A percentile compares a stretch with the other conserved stretches of the same genome.
Conservation (phyloP, 1,140 invertebrate genomes). For the Monomorium pharaonis region DNA sequence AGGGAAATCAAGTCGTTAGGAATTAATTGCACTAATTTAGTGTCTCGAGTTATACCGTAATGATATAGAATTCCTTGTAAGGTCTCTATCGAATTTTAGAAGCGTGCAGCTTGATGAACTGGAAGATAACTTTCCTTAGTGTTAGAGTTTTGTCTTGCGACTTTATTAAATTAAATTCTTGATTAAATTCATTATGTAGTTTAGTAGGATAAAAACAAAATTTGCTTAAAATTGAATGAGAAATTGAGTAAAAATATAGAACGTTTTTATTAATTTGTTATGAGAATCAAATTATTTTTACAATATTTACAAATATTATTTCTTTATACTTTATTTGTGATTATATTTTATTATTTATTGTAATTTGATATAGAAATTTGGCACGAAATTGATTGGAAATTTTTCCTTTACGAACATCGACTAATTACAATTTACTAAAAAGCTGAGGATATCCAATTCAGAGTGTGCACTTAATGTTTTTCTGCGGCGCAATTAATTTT, state of each 20-base stretch:
- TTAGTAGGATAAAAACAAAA: background rate
- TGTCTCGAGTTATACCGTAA: background rate
- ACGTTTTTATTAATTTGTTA: conserved; percentile 9
- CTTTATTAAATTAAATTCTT: background rate
- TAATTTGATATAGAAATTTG: background rate
- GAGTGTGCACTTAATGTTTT: background rate
- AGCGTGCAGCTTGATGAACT: background rate
- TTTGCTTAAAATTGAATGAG: background rate
- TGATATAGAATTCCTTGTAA: background rate
- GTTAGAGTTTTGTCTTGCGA: background rate
- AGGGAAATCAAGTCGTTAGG: background rate
- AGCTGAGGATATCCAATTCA: background rate
- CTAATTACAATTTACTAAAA: background rate
- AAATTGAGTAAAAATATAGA: background rate
- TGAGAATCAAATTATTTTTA: background rate
- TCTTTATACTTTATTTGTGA: background rate
- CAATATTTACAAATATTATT: background rate
- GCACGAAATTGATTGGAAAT: background rate
- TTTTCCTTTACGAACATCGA: background rate
- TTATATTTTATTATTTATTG: conserved; percentile 2
- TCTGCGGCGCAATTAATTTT: background rate
- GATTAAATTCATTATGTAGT: background rate
- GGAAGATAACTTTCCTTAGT: background rate
- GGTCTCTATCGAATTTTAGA: background rate
- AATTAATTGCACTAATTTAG: conserved; percentile 39